Conservation (phyloP, 2,797 vertebrate genomes). For the Spatula clypeata region DNA sequence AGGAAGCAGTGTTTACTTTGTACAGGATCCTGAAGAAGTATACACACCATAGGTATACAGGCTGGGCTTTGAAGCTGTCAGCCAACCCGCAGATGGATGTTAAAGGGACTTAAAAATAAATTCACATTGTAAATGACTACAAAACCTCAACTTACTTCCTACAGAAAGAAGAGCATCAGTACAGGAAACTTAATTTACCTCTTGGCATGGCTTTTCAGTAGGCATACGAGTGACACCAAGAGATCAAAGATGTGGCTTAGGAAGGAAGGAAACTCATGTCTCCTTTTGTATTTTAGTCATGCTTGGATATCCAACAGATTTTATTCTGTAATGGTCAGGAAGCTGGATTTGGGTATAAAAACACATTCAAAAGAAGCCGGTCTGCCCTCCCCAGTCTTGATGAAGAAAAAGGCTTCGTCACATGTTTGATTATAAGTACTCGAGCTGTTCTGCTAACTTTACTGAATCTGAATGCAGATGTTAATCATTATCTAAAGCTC, state of each 20-base stretch:
- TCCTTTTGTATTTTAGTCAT: conserved; percentile 16
- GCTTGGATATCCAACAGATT: conserved; percentile 47
- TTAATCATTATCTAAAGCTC: conserved; percentile 12
- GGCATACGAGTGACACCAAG: conserved; percentile 10
- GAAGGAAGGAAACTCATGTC: conserved; percentile 29
- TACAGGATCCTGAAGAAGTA: background rate
- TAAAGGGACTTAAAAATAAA: background rate
- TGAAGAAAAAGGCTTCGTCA: conserved; percentile 18
- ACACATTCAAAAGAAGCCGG: conserved; percentile 29
- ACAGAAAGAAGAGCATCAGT: background rate
- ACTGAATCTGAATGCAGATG: conserved; percentile 27
- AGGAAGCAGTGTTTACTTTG: background rate
- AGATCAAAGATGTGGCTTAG: conserved; percentile 40
- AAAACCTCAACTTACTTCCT: background rate
- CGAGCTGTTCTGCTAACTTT: background rate
- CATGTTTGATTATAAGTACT: conserved; percentile 32
- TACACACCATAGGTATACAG: background rate
- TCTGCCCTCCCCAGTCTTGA: conserved; percentile 11
- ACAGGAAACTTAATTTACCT: background rate
- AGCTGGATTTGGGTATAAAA: conserved; percentile 31
- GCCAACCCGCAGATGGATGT: background rate
- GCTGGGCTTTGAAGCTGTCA: background rate
- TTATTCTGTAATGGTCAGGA: conserved; percentile 12
- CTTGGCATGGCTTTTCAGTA: background rate
- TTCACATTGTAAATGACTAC: background rate